Base-by-base conservation (phyloP, 2,888 invertebrate genomes). In the Clistopyga incitator region DNA sequence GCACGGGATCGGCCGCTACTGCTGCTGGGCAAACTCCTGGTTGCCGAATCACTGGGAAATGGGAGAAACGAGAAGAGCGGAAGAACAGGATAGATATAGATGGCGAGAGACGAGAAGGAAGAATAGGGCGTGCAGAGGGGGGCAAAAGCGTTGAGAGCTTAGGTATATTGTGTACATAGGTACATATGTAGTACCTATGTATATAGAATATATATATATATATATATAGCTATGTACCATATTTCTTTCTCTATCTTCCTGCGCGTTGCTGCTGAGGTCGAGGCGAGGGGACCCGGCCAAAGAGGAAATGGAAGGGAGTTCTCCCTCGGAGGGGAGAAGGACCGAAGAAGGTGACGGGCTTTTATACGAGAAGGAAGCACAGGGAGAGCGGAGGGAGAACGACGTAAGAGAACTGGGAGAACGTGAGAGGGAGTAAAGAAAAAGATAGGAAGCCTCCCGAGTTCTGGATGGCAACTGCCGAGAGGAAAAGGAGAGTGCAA, bases 111-210 rank as follows among this genome's bases (percentile, higher is more conserved):
- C 85, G 85, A 86, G 74, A 78, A 52, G 71, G 81, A 79, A 78
- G 78, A 76, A 81, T 56, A 47, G 77, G 67, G 45, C 75, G 64
- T 13, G 29, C 64, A 64, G 70, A 82, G 71, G 78, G 78, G 67
- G 68, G 70, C 54, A 81, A 78, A 84, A 84, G 79, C 83, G 83
- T 80, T 54, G 80, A 83, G 83, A 80, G 83, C 80, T 83, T 83
- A 77, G 54, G 68, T 29, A 76, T 68, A 68, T n/a, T 68, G 8
- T 47, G 38, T 70, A 75, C 82, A 78, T 68, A 72, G 59, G 65
- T 75, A 71, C 65, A 47, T 29, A 29, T 64, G 47, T 64, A 42
- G 50, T 81, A 71, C 59, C 23, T 34, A 42, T 47, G 25, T 65
- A 59, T 75, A 75, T 18, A 11, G 23, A n/a, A 18, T 65, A 59